Base-by-base conservation (phyloP, 2,888 invertebrate genomes). In the Oscheius sp. region DNA sequence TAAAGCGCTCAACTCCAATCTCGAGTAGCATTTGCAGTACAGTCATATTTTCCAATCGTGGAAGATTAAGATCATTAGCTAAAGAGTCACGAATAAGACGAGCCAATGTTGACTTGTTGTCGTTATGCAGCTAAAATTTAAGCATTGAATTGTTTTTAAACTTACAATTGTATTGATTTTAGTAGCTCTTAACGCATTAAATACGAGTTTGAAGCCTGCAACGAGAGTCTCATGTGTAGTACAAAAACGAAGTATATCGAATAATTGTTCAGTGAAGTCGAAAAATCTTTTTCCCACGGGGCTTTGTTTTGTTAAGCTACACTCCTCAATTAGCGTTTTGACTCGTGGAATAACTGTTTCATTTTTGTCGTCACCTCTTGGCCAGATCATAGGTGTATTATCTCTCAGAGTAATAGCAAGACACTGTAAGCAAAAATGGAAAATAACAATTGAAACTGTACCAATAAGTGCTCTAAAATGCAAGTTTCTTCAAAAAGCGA, bases 231-330 rank as follows among this genome's bases (percentile, higher is more conserved):
- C 65, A 17, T 31, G 15, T 17, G 33, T 25, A 12, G 37, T 55
- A 39, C 67, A 61, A 46, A 33, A 15, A 4, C 48, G 37, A 17
- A 68, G 46, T 23, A 71, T 48, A 31, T 33, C 46, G 45, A 61
- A 71, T n/a, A 71, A 57, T n/a, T 71, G 63, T 46, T 71, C 71
- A 10, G 71, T 71, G 31, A 71, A 65, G 39, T 71, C 71, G 34
- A 68, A 29, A 31, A 58, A 65, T 29, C 69, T 42, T 27, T 25
- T 27, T 15, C 45, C 31, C 17, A 15, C 5, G 31, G 20, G 17
- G 27, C 23, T 34, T 12, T 48, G 27, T 31, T 64, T 33, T n/a
- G n/a, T 15, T 10, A 50, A 15, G 5, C 48, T 48, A 20, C 64
- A 48, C n/a, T 29, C 31, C 12, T 46, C 33, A 34, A 64, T 48